Conservation (phyloP, 2,113 vertebrate genomes). For the Pomatostomus ruficeps region DNA sequence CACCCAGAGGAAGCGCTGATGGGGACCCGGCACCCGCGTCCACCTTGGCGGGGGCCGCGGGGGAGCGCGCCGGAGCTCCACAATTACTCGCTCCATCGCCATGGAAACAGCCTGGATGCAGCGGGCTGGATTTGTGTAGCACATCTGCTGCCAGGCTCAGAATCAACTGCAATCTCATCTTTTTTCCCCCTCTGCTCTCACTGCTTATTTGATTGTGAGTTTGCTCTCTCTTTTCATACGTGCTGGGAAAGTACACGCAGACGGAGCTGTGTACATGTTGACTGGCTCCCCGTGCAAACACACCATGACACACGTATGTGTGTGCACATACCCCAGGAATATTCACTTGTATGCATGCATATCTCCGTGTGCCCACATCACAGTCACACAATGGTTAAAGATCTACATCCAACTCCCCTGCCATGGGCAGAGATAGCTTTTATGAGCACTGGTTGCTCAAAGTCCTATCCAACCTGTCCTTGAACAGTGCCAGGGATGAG, state of each 20-base stretch:
- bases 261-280: neutral
- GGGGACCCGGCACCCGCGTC: slow-evolving; percentile 69
- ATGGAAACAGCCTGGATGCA: slow-evolving; percentile 97
- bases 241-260: slow-evolving; percentile 21
- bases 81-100: slow-evolving; percentile 91
- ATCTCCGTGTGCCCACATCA: neutral
- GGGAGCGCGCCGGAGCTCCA: slow-evolving; percentile 69
- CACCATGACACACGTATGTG: rapidly evolving
- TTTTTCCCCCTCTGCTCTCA: neutral
- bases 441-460: neutral
- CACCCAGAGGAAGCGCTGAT: slow-evolving; percentile 21
- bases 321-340: too few species aligned
- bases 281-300: neutral
- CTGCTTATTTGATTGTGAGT: slow-evolving; percentile 62
- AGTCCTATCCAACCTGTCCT: neutral
- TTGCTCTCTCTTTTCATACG: slow-evolving; percentile 33
- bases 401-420: too few species aligned
- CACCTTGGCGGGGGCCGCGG: slow-evolving; percentile 74
- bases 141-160: slow-evolving; percentile 84
- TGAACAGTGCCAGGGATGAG: neutral
- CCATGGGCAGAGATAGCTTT: neutral
- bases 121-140: slow-evolving; percentile 83
- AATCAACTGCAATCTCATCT: slow-evolving; percentile 74
- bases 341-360: neutral
- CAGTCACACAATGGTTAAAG: too few species aligned